Evolutionary conservation across 53 echinoderm and acorn worm species (phyloP).

Genomic region (Zoroaster sp.): DNA sequence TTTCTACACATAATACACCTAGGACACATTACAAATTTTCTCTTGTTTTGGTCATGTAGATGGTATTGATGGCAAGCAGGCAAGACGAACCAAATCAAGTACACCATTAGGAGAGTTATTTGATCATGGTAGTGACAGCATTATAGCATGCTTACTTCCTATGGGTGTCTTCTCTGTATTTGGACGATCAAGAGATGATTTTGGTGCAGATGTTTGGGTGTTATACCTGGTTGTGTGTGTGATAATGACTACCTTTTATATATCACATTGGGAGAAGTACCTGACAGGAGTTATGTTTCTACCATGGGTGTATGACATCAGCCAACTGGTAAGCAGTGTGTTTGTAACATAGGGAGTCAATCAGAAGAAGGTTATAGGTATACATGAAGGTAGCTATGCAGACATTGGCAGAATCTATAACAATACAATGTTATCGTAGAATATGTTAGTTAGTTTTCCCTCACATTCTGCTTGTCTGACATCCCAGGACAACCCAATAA

Average conservation of each 20-base stretch:
- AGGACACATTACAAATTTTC: neutral
- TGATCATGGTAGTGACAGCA: conserved; percentile 95
- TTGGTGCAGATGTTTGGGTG: conserved; percentile 72
- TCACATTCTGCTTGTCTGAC: too few relatives aligned
- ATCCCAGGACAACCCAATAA: too few relatives aligned
- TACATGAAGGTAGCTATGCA: too few relatives aligned
- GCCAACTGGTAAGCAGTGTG: conserved; percentile 88
- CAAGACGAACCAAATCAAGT: conserved; percentile 88
- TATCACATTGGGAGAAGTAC: conserved; percentile 98
- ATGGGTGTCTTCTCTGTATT: conserved; percentile 83
- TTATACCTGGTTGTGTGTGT: conserved; percentile 71
- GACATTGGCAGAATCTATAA: too few relatives aligned
- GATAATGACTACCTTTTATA: conserved; percentile 66
- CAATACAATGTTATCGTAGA: too few relatives aligned
- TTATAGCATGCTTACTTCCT: conserved; percentile 74
- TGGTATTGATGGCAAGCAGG: conserved; percentile 99
- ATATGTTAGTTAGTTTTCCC: too few relatives aligned
- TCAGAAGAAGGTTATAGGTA: too few relatives aligned
- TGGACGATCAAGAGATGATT: conserved; percentile 69
- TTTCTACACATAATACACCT: neutral
- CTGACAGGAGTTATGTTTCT: conserved; percentile 86
- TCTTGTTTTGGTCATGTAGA: conserved; percentile 33
- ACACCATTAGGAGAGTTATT: conserved; percentile 96
- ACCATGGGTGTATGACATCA: conserved; percentile 97
- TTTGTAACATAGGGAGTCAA: too few relatives aligned